Evolutionary conservation across 2,113 vertebrate species (phyloP).

Genomic region (Chloropsis cyanopogon): DNA sequence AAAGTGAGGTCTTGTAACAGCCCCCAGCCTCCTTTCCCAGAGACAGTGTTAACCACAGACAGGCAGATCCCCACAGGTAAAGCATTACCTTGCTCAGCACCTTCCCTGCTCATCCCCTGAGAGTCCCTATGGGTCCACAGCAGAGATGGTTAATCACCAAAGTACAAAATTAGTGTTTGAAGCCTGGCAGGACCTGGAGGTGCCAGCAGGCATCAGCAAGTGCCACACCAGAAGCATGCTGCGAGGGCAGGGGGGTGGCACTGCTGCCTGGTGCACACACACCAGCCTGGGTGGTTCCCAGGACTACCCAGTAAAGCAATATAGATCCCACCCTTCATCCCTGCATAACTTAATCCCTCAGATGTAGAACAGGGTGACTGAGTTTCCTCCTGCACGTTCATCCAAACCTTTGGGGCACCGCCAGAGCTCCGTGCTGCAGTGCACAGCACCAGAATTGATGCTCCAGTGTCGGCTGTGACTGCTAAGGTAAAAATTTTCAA

Average conservation of each 20-base stretch:
- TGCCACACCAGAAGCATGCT: rapidly evolving
- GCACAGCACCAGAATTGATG: background rate
- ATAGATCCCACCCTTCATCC: background rate
- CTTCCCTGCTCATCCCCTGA: background rate
- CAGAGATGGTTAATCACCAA: background rate
- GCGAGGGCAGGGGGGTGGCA: background rate
- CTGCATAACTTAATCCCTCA: background rate
- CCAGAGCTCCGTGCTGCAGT: rapidly evolving
- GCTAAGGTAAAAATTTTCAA: background rate
- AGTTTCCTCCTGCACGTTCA: background rate
- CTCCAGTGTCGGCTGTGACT: background rate
- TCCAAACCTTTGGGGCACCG: rapidly evolving
- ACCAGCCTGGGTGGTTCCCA: background rate
- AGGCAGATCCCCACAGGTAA: background rate
- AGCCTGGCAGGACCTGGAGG: background rate
- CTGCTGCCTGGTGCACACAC: background rate
- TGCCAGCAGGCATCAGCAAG: background rate
- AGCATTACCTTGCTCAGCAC: background rate
- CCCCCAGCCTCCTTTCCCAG: background rate
- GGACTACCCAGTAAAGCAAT: background rate
- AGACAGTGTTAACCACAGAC: background rate
- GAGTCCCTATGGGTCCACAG: rapidly evolving
- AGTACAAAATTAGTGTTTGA: background rate
- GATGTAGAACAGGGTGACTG: background rate
- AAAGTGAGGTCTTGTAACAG: background rate